phyloP scores from a whole-genome alignment of 1,140 invertebrate species.

The Monomorium pharaonis region DNA sequence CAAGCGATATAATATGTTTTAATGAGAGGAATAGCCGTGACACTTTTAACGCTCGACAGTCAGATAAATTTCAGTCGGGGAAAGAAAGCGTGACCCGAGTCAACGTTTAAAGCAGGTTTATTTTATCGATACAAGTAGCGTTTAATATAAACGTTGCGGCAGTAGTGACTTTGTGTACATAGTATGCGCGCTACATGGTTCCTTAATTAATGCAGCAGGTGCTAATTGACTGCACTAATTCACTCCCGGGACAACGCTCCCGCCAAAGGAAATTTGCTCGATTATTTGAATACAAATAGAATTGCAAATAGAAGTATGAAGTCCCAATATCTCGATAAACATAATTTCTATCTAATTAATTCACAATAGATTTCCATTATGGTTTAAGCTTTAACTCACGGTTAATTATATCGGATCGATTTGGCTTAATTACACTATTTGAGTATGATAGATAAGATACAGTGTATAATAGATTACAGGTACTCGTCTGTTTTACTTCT shows the following conservation, averaged over 20 bases:
- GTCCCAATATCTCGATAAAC: not conserved
- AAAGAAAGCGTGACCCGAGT: not conserved
- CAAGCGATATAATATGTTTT: conserved; percentile 32
- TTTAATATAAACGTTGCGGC: conserved; percentile 52
- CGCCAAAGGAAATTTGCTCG: not conserved
- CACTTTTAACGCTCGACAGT: not conserved
- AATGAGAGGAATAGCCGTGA: conserved; percentile 13
- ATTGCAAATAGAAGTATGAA: not conserved
- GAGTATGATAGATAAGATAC: not conserved
- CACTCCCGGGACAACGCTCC: not conserved
- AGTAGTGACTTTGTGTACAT: not conserved
- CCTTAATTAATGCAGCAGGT: conserved; percentile 36
- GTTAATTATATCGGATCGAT: not conserved
- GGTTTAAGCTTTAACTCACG: not conserved
- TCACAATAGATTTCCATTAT: not conserved
- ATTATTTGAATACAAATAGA: not conserved
- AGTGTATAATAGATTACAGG: not conserved
- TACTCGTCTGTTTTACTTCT: not conserved
- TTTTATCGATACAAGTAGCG: not conserved
- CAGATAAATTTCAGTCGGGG: conserved; percentile 1
- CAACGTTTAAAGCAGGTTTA: not conserved
- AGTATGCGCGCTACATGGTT: not conserved
- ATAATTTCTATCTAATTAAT: not conserved
- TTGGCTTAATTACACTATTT: not conserved
- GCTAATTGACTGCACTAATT: conserved; percentile 37